Base-by-base conservation (phyloP, 1,140 invertebrate genomes). In the Drosophila ficusphila region DNA sequence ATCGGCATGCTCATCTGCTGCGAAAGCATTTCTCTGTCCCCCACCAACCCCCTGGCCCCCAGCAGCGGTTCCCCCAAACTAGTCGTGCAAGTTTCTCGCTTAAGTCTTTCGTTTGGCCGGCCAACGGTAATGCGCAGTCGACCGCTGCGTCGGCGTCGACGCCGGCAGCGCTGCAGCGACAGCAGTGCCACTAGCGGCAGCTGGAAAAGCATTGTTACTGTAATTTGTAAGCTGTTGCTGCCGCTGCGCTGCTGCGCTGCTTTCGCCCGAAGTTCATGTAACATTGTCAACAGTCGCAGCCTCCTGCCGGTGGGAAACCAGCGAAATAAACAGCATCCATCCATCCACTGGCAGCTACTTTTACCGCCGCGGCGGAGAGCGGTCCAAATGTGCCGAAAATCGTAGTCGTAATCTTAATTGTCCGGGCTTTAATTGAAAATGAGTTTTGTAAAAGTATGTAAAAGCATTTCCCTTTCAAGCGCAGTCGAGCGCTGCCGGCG, bases 61-160 rank as follows among this genome's bases (percentile, higher is more conserved):
- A 23, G n/a, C 19, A 23, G 21, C 19, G 6, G n/a, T 42, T 42
- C 41, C 57, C 49, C 34, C 36, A 72, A 79, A 90, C 89, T 83
- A 78, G 89, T 89, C 85, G 74, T 41, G 81, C 89, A 86, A 79
- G 89, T 90, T 90, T 90, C 71, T 90, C 82, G 86, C 81, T 71
- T 90, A 72, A 90, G 89, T 90, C 85, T 90, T 90, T 90, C 89
- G 78, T 90, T 90, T 90, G 65, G 73, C 42, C 72, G 61, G 67
- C 62, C 79, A 89, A 88, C 82, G 82, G 82, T 76, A 86, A 88
- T 58, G 73, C 58, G 61, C 71, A 57, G 79, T 53, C 56, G 60
- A n/a, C n/a, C n/a, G n/a, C n/a, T n/a, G 29, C 47, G 16, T 18
- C 34, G 36, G 7, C 46, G 14, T 27, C 47, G 58, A 12, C 47